phyloP scores from a whole-genome alignment of 2,888 invertebrate genomes.

The Apomyelois bistriatella region DNA sequence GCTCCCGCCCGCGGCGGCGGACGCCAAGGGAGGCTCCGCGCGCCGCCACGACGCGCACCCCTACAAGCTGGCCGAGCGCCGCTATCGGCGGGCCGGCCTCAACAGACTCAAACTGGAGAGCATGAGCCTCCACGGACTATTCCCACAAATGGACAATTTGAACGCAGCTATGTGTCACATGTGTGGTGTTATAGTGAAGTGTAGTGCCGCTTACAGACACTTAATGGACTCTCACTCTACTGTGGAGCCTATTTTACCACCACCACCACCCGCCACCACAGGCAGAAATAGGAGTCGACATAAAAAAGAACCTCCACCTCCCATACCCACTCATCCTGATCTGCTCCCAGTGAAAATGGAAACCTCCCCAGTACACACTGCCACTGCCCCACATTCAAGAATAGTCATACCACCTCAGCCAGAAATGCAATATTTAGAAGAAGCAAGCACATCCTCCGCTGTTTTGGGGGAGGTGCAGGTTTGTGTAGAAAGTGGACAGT shows the following conservation, averaged over 20 bases:
- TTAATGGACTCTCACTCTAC: conserved; percentile 80
- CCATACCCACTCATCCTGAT: conserved; percentile 47
- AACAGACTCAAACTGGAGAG: conserved; percentile 79
- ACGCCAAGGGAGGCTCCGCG: conserved; percentile 47
- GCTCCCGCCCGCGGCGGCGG: conserved; percentile 52
- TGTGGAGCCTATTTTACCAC: conserved; percentile 63
- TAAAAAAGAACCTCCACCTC: conserved; percentile 65
- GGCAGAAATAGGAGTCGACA: conserved; percentile 54
- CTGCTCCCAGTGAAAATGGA: conserved; percentile 57
- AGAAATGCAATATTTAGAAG: conserved; percentile 61
- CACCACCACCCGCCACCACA: conserved; percentile 61
- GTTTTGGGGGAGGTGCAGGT: conserved; percentile 65
- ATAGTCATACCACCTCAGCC: conserved; percentile 64
- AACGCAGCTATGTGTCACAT: conserved; percentile 88
- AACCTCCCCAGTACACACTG: conserved; percentile 55
- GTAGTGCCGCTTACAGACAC: conserved; percentile 87
- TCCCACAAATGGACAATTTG: conserved; percentile 88
- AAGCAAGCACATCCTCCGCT: conserved; percentile 50
- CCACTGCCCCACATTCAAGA: conserved; percentile 62
- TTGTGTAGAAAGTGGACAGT: conserved; percentile 67
- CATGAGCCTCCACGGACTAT: conserved; percentile 88
- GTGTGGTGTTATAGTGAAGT: conserved; percentile 88
- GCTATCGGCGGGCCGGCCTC: conserved; percentile 66
- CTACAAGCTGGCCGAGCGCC: conserved; percentile 48
- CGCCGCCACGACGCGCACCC: conserved; percentile 53